Evolutionary conservation across 2,113 vertebrate genomes (phyloP), one percentile per base, ranked within the genome.

Genomic region (Cheirogaleus medius): DNA sequence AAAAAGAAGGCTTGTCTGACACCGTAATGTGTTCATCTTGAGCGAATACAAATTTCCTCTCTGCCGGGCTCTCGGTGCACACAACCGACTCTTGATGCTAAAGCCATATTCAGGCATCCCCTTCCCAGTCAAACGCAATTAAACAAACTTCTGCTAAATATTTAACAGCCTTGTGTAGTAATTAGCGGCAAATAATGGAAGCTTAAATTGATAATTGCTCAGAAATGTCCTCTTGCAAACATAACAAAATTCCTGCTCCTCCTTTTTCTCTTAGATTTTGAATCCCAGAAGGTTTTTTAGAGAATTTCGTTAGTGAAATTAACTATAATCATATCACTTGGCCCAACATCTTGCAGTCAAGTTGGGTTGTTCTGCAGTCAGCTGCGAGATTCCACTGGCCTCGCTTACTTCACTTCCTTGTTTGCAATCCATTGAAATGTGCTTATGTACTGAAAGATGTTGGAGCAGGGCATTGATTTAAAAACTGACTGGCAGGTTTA

Each of bases 71-170:
- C 87, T 81, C 14, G 52, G 77, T 25, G 56, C 89, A 78, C 88
- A 96, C 74, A 98, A 91, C 90, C 88, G 81, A 84, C 69, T 98
- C 77, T 29, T 71, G 95, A 73, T 94, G 94, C 56, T 77, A 44
- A 44, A 95, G 95, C 95, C 96, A 39, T 0, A 34, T 66, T 96
- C 94, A 68, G 88, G 94, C 97, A 98, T 81, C 93, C 95, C 95
- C 96, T 98, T 98, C 98, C 90, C 98, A 98, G 98, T 98, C 98
- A 98, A 98, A 97, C 1, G 23, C 98, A 98, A 98, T 98, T 98
- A 99, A 98, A 98, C 97, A 98, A 98, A 98, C 97, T 98, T 98
- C 98, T 98, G 93, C 98, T 98, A 99, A 99, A 98, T 98, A 99
- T 98, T 99, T 99, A 99, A 99, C 98, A 98, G 97, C 97, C 97